A percentile compares a stretch with the other conserved stretches of the same genome.
phyloP scores from a whole-genome alignment of 2,797 vertebrate genomes.

The Anableps anableps region DNA sequence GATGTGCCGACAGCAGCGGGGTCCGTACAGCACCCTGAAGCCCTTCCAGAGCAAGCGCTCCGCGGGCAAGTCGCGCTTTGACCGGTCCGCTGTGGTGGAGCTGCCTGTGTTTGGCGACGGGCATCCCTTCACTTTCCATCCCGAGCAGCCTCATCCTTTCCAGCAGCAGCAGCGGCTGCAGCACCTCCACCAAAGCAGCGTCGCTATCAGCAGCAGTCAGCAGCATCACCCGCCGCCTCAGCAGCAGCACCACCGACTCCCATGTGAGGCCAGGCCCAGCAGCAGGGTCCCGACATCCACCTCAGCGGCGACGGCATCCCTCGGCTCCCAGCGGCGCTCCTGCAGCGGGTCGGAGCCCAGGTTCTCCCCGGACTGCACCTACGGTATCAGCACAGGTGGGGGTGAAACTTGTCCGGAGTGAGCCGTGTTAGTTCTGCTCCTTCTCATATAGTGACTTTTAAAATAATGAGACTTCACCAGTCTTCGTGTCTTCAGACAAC shows the following conservation, averaged over 20 bases:
- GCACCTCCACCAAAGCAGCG: conserved; percentile 74
- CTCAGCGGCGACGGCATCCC: conserved; percentile 73
- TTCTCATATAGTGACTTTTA: background rate
- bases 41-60: conserved; percentile 88
- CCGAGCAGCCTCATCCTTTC: conserved; percentile 74
- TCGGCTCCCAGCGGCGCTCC: conserved; percentile 69
- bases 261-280: conserved; percentile 86
- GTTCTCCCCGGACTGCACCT: conserved; percentile 83
- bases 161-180: conserved; percentile 70
- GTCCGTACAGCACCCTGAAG: conserved; percentile 90
- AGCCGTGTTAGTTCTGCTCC: background rate
- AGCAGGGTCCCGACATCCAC: conserved; percentile 83
- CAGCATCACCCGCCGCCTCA: conserved; percentile 64
- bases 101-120: conserved; percentile 86
- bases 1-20: conserved; percentile 90
- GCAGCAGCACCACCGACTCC: conserved; percentile 74
- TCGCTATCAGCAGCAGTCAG: conserved; percentile 77
- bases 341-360: conserved; percentile 72
- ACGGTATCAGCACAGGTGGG: conserved; percentile 92
- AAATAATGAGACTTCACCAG: conserved; percentile 1
- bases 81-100: conserved; percentile 90
- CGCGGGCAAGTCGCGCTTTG: conserved; percentile 86
- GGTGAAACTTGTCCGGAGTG: conserved; percentile 55
- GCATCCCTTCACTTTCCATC: conserved; percentile 80
- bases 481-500: background rate